These are phyloP conservation scores for Brassicogethes aeneus DNA, from an alignment of 2,888 invertebrate genomes.

Conservation along the genomic window DNA sequence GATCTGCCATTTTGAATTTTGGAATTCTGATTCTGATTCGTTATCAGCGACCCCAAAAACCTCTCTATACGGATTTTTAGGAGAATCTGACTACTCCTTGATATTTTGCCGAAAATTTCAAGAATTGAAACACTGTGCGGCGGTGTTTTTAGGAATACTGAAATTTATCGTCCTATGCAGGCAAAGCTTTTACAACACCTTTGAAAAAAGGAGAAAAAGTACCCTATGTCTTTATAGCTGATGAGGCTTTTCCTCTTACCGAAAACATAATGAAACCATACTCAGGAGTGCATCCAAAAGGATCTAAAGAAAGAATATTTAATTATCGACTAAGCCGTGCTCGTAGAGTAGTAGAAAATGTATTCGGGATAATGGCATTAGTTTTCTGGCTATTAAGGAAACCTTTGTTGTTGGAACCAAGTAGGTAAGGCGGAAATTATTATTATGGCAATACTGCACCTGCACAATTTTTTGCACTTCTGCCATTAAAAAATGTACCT, in stretches of 20 bases:
- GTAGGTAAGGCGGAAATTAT: conserved; percentile 10
- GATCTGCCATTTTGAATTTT: too few relatives aligned
- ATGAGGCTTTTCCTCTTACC: conserved; percentile 11
- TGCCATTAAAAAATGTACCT: too few relatives aligned
- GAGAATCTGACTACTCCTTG: too few relatives aligned
- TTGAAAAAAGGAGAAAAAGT: neutral
- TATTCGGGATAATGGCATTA: conserved; percentile 11
- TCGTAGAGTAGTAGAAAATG: conserved; percentile 11
- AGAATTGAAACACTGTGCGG: too few relatives aligned
- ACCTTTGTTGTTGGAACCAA: conserved; percentile 13
- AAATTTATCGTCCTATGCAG: too few relatives aligned
- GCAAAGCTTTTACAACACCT: too few relatives aligned
- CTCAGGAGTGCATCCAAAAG: conserved; percentile 4
- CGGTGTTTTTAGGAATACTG: too few relatives aligned
- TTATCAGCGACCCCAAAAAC: too few relatives aligned
- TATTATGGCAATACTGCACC: conserved; percentile 6
- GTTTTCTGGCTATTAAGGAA: conserved; percentile 12
- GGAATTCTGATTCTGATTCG: too few relatives aligned
- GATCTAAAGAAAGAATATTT: conserved; percentile 5
- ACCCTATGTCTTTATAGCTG: conserved; percentile 13
- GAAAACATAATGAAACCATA: conserved; percentile 8
- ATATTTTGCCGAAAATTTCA: too few relatives aligned
- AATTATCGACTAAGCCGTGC: conserved; percentile 10
- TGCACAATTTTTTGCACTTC: conserved; percentile 14
- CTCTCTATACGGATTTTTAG: too few relatives aligned